A percentile compares a stretch with the other conserved stretches of the same genome.
Conservation (phyloP, 2,113 vertebrate species). For the Podilymbus podiceps region DNA sequence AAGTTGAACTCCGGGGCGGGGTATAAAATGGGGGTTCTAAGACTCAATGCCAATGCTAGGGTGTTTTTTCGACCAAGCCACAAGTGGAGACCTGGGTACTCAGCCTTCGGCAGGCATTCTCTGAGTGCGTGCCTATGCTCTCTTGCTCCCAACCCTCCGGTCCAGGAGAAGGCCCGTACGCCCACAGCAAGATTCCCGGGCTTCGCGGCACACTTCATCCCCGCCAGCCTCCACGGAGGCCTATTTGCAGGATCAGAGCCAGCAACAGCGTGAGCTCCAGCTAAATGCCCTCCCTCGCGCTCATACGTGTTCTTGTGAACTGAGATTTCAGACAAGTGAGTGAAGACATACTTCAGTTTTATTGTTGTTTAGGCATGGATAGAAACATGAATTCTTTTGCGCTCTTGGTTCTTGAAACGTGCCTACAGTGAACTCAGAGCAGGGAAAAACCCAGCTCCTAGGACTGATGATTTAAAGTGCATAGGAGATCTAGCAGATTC, state of each 20-base stretch:
- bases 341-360: slow-evolving; percentile 80
- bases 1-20: fast-evolving
- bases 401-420: slow-evolving; percentile 64
- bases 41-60: too few species aligned
- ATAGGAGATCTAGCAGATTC: slow-evolving; percentile 54
- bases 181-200: background rate
- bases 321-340: slow-evolving; percentile 53
- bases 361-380: slow-evolving; percentile 82
- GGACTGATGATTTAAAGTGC: slow-evolving; percentile 43
- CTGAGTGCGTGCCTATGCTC: background rate
- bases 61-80: background rate
- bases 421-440: slow-evolving; percentile 57
- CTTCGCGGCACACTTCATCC: fast-evolving
- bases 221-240: fast-evolving
- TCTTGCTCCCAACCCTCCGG: background rate
- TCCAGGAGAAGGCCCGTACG: background rate
- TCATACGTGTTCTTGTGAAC: background rate
- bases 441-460: slow-evolving; percentile 42
- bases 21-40: background rate
- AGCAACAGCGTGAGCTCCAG: fast-evolving
- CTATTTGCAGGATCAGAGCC: fast-evolving
- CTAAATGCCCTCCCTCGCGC: fast-evolving
- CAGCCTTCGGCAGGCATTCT: background rate
- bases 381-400: slow-evolving; percentile 76
- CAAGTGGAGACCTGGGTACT: fast-evolving